A percentile compares a stretch with the other conserved stretches of the same genome.
These are phyloP conservation scores for Camptogramma bilineatum DNA, from an alignment of 2,888 invertebrate genomes.

Conservation along the genomic window DNA sequence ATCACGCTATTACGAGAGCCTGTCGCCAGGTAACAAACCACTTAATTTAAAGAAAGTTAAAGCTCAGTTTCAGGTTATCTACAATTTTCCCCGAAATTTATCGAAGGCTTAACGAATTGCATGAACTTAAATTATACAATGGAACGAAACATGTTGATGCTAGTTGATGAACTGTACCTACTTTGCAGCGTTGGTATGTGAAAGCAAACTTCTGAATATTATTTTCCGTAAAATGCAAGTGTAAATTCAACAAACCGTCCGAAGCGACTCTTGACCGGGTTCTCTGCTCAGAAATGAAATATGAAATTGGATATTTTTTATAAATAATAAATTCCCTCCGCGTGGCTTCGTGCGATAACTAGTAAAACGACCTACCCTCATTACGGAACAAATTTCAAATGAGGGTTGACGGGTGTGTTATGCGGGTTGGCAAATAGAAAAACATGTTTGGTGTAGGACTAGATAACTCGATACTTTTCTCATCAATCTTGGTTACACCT, in stretches of 20 bases:
- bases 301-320: constrained; percentile 42
- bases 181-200: neutral
- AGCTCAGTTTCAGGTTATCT: neutral
- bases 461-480: constrained; percentile 5
- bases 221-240: constrained; percentile 26
- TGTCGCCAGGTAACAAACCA: constrained; percentile 86
- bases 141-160: too few species aligned
- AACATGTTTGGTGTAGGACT: constrained; percentile 24
- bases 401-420: constrained; percentile 40
- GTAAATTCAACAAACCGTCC: constrained; percentile 30
- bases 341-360: constrained; percentile 41
- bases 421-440: constrained; percentile 41
- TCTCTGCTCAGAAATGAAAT: constrained; percentile 35
- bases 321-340: constrained; percentile 42
- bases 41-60: neutral
- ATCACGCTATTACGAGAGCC: constrained; percentile 98
- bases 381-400: constrained; percentile 44
- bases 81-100: neutral
- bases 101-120: too few species aligned
- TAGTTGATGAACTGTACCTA: too few species aligned
- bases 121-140: neutral
- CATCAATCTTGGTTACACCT: constrained; percentile 4
- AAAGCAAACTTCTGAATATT: constrained; percentile 4
- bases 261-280: constrained; percentile 35
- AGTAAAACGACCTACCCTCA: constrained; percentile 41